Evolutionary conservation across 2,113 vertebrate species (phyloP).

Genomic region (Hippolais icterina): DNA sequence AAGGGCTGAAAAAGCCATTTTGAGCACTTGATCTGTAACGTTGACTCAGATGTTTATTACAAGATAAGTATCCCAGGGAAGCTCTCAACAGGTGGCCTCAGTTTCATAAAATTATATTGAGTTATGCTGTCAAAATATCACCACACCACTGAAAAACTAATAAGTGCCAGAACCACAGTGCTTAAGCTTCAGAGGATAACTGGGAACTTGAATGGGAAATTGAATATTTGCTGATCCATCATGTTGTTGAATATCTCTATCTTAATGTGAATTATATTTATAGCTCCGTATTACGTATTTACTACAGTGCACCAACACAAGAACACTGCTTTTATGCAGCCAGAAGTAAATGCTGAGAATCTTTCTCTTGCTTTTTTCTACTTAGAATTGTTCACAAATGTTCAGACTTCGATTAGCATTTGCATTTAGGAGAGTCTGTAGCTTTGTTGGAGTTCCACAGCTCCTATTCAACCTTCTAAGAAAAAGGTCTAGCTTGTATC

Average conservation of each 20-base stretch:
- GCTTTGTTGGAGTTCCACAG: background rate
- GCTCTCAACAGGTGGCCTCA: background rate
- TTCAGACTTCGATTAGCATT: background rate
- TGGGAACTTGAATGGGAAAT: background rate
- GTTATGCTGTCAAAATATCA: background rate
- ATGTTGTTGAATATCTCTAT: background rate
- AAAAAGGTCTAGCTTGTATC: background rate
- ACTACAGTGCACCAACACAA: background rate
- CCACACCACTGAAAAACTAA: background rate
- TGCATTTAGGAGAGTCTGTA: background rate
- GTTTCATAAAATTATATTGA: background rate
- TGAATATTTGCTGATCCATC: background rate
- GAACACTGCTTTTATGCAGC: background rate
- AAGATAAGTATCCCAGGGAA: background rate
- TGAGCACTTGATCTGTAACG: accelerated
- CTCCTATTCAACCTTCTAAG: background rate
- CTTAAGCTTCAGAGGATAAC: background rate
- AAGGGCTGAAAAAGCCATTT: background rate
- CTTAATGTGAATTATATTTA: background rate
- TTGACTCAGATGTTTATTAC: background rate
- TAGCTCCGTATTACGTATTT: background rate
- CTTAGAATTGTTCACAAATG: background rate
- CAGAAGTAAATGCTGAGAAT: background rate
- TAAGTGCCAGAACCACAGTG: background rate
- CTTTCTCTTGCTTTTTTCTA: background rate